Conservation (phyloP, 2,797 vertebrate genomes). For the Crenichthys baileyi region DNA sequence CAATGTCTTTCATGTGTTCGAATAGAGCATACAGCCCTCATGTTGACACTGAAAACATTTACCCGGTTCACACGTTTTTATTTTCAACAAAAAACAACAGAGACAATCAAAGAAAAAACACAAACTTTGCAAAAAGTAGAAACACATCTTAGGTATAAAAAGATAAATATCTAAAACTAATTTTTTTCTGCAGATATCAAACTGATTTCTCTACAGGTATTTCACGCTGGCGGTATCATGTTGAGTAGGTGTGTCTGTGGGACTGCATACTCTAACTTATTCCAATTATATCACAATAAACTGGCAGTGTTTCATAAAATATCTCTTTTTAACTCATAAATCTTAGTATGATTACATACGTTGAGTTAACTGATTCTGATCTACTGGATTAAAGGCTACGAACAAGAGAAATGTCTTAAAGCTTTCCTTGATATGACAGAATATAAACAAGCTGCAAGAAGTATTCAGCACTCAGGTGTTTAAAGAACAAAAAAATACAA, state of each 20-base stretch:
- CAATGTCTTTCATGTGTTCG: conserved; percentile 24
- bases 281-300: not conserved
- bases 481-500: not conserved
- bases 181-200: not conserved
- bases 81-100: conserved; percentile 10
- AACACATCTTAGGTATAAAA: not conserved
- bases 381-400: not conserved
- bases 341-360: not conserved
- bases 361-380: not conserved
- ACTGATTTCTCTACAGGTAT: not conserved
- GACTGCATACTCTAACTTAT: too few relatives aligned
- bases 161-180: not conserved
- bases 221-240: not conserved
- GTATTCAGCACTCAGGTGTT: not conserved
- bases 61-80: conserved; percentile 20
- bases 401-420: not conserved
- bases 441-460: not conserved
- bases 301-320: not conserved
- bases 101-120: not conserved
- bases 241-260: not conserved
- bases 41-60: conserved; percentile 73
- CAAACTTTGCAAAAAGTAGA: not conserved
- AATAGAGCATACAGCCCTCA: conserved; percentile 13
- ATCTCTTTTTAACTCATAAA: not conserved
- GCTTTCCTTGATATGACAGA: not conserved